A percentile compares a stretch with the other conserved stretches of the same genome.
Evolutionary conservation across 2,888 invertebrate species (phyloP).

Genomic region (Glyphotaelius pellucidus): DNA sequence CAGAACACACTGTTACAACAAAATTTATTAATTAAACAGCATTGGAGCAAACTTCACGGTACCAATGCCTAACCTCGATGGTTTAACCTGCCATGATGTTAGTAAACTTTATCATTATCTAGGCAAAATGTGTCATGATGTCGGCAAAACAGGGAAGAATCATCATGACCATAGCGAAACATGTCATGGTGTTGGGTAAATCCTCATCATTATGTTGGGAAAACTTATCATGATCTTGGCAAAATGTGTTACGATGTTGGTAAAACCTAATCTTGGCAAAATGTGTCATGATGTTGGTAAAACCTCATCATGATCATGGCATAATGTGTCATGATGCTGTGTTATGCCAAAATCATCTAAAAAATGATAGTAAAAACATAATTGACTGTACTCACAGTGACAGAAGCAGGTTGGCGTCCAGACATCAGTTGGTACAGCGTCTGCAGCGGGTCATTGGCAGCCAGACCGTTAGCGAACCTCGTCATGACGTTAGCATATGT

Average conservation of each 20-base stretch:
- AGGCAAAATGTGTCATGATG: not conserved
- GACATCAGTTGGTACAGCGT: conserved; percentile 93
- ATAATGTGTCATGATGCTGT: not conserved
- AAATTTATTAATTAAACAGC: conserved; percentile 4
- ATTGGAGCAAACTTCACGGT: not conserved
- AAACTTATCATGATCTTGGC: too few species aligned
- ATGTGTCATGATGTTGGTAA: too few species aligned
- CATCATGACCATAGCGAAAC: not conserved
- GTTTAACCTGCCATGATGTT: not conserved
- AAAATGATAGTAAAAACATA: not conserved
- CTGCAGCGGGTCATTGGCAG: conserved; percentile 92
- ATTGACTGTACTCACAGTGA: conserved; percentile 77
- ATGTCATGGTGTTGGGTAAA: not conserved
- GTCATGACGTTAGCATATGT: conserved; percentile 91
- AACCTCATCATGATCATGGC: too few species aligned
- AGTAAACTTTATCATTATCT: not conserved
- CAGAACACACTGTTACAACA: conserved; percentile 77
- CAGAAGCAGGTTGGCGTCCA: conserved; percentile 83
- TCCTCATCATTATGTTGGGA: too few species aligned
- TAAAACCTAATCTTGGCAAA: too few species aligned
- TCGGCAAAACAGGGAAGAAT: not conserved
- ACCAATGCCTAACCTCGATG: not conserved
- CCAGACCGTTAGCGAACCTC: conserved; percentile 91
- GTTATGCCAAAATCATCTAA: too few species aligned
- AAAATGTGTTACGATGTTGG: too few species aligned